Evolutionary conservation across 2,888 invertebrate species (phyloP).

Genomic region (Spisula subtruncata): DNA sequence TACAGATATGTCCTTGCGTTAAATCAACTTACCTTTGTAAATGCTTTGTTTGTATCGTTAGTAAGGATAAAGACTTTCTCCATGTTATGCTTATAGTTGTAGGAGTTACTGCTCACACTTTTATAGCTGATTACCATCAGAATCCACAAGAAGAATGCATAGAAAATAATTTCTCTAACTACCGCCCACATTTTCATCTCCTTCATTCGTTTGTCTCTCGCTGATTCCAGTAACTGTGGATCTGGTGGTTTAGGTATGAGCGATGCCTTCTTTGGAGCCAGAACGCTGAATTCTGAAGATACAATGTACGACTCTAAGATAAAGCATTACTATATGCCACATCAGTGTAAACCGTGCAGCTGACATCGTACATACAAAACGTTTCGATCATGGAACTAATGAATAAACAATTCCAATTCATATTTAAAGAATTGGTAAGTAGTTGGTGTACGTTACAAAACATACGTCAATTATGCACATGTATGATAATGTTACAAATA

Average conservation of each 20-base stretch:
- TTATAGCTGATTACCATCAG: slow-evolving; percentile 88
- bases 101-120: slow-evolving; percentile 87
- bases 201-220: slow-evolving; percentile 86
- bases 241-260: slow-evolving; percentile 87
- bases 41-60: slow-evolving; percentile 76
- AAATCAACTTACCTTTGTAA: slow-evolving; percentile 37
- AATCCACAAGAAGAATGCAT: slow-evolving; percentile 88
- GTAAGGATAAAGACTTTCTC: slow-evolving; percentile 82
- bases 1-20: too few relatives aligned
- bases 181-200: slow-evolving; percentile 89
- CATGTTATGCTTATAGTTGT: slow-evolving; percentile 86
- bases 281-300: slow-evolving; percentile 76
- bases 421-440: too few relatives aligned
- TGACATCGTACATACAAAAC: too few relatives aligned
- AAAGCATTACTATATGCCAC: too few relatives aligned
- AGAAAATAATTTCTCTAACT: slow-evolving; percentile 88
- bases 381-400: too few relatives aligned
- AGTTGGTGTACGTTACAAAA: too few relatives aligned
- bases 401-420: too few relatives aligned
- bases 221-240: slow-evolving; percentile 84
- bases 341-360: too few relatives aligned
- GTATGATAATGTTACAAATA: too few relatives aligned
- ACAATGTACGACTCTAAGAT: too few relatives aligned
- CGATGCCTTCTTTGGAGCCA: slow-evolving; percentile 81
- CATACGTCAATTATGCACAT: too few relatives aligned